Conservation (phyloP, 64 coral and sea anemone species). For the Montipora efflorescens region DNA sequence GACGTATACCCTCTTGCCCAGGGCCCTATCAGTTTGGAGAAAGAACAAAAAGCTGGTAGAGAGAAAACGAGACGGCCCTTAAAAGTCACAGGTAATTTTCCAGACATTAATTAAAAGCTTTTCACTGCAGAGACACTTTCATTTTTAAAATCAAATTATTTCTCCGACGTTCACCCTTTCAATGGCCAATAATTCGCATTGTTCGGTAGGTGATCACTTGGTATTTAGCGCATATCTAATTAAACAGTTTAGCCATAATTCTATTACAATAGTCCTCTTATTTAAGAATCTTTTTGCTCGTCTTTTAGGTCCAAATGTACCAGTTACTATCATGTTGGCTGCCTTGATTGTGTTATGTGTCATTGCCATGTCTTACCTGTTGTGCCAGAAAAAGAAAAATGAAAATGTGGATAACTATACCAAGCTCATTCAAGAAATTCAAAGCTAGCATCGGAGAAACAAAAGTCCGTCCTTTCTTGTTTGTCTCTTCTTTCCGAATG, state of each 20-base stretch:
- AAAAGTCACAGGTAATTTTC: background rate
- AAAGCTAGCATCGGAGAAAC: background rate
- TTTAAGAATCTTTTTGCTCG: background rate
- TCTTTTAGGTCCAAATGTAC: constrained; percentile 10
- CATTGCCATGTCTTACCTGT: background rate
- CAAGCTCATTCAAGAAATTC: constrained; percentile 23
- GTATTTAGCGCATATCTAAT: no score
- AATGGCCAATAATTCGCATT: no score
- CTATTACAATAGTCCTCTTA: no score
- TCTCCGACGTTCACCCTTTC: no score
- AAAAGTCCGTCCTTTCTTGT: background rate
- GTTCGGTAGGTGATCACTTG: no score
- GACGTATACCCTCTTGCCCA: constrained; percentile 51
- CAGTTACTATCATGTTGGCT: background rate
- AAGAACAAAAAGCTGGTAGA: background rate
- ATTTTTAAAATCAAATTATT: background rate
- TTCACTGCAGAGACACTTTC: background rate
- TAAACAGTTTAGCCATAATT: no score
- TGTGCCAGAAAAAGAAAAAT: background rate
- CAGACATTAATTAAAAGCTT: background rate
- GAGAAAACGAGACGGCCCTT: background rate
- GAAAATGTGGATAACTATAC: background rate
- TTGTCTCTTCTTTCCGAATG: no score
- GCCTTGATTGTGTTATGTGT: background rate
- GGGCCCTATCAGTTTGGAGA: constrained; percentile 12